phyloP scores from a whole-genome alignment of 2,888 invertebrate genomes.

The Sympetrum striolatum region DNA sequence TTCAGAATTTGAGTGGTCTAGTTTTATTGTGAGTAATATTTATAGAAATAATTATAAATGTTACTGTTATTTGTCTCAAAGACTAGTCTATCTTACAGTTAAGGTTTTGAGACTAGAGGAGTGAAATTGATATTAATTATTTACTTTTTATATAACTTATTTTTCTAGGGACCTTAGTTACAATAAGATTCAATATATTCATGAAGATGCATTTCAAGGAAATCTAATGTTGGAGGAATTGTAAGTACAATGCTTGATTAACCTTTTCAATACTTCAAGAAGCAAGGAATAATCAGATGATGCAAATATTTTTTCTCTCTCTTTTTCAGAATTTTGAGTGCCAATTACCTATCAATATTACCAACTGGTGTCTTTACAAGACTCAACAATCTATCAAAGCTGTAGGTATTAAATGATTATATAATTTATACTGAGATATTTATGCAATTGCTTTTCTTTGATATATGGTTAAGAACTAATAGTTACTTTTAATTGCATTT shows the following conservation, averaged over 20 bases:
- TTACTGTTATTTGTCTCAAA: neutral
- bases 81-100: too few species aligned
- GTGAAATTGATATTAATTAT: neutral
- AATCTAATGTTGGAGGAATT: neutral
- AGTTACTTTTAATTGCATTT: neutral
- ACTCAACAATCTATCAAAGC: slow-evolving; percentile 59
- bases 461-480: too few species aligned
- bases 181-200: slow-evolving; percentile 13
- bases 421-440: neutral
- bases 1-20: slow-evolving; percentile 59
- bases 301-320: neutral
- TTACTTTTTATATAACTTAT: neutral
- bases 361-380: slow-evolving; percentile 59
- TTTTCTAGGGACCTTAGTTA: neutral
- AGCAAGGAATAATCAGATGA: neutral
- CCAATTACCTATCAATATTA: slow-evolving; percentile 60
- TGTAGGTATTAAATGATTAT: slow-evolving; percentile 58
- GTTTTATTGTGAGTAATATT: slow-evolving; percentile 61
- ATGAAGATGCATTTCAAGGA: neutral
- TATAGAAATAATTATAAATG: neutral
- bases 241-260: neutral
- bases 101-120: too few species aligned
- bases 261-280: neutral
- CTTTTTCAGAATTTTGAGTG: slow-evolving; percentile 60
- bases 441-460: too few species aligned